Conservation (phyloP, 1,140 invertebrate genomes). For the Phocides pigmalion region DNA sequence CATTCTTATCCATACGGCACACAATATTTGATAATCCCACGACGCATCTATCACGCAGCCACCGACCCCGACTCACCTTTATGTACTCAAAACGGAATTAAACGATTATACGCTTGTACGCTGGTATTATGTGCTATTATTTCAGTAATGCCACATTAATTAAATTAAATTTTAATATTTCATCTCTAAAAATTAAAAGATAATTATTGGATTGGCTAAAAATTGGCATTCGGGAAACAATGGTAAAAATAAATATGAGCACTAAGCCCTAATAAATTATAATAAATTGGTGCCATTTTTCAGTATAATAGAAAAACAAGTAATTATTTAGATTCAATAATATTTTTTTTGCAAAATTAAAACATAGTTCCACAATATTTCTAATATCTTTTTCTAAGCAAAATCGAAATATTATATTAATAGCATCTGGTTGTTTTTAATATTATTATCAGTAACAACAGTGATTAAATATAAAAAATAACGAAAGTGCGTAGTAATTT, state of each 20-base stretch:
- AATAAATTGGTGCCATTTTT: background rate
- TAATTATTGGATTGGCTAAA: background rate
- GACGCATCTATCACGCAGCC: background rate
- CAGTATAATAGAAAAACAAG: no score
- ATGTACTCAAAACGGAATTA: slow-evolving; percentile 17
- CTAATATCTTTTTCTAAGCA: no score
- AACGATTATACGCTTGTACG: background rate
- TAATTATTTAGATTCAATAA: no score
- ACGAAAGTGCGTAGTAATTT: no score
- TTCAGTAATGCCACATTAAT: slow-evolving; percentile 5
- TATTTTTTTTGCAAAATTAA: no score
- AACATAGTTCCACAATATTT: no score
- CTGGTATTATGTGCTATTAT: background rate
- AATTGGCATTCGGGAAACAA: background rate
- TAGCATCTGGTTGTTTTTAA: no score
- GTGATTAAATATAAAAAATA: no score
- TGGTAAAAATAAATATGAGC: background rate
- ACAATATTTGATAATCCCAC: slow-evolving; percentile 1
- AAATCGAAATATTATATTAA: no score
- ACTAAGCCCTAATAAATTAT: background rate
- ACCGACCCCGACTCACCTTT: background rate
- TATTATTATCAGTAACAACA: no score
- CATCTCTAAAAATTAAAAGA: no score
- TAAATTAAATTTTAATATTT: slow-evolving; percentile 1
- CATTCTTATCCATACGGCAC: background rate